Evolutionary conservation across 2,113 vertebrate species (phyloP).

Genomic region (Halcyon senegalensis): DNA sequence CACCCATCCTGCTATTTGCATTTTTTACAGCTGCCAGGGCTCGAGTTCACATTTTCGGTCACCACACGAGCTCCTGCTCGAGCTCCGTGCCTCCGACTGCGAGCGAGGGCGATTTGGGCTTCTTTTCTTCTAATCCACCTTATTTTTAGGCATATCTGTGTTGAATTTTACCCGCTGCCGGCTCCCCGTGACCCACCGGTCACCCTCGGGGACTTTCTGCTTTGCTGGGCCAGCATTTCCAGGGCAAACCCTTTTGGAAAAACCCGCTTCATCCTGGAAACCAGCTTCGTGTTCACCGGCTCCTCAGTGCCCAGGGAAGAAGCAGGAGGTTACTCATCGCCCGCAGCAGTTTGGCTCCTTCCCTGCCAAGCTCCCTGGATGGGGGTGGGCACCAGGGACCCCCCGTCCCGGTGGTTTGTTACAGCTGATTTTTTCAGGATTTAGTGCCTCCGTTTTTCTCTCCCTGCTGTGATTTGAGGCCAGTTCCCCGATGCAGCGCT

Average conservation of each 20-base stretch:
- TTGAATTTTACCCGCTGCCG: neutral
- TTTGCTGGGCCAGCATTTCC: neutral
- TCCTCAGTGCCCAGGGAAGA: neutral
- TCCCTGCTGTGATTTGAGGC: neutral
- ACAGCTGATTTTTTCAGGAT: neutral
- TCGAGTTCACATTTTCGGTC: neutral
- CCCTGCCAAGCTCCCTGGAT: neutral
- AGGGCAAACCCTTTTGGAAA: neutral
- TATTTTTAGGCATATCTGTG: neutral
- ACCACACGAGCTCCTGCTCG: fast-evolving
- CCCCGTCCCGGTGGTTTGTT: fast-evolving
- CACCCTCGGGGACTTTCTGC: neutral
- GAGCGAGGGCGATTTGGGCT: neutral
- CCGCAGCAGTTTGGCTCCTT: too few relatives aligned
- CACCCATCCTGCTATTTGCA: neutral
- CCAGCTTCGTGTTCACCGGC: neutral
- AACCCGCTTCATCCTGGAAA: neutral
- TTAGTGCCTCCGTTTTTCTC: neutral
- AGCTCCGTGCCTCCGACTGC: neutral
- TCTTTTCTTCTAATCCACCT: neutral
- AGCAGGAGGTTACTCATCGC: neutral
- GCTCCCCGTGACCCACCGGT: neutral
- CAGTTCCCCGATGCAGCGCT: neutral
- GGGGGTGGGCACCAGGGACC: fast-evolving
- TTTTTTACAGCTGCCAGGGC: neutral